Evolutionary conservation across 2,797 vertebrate genomes (phyloP).

Genomic region (Loris lydekkerianus): DNA sequence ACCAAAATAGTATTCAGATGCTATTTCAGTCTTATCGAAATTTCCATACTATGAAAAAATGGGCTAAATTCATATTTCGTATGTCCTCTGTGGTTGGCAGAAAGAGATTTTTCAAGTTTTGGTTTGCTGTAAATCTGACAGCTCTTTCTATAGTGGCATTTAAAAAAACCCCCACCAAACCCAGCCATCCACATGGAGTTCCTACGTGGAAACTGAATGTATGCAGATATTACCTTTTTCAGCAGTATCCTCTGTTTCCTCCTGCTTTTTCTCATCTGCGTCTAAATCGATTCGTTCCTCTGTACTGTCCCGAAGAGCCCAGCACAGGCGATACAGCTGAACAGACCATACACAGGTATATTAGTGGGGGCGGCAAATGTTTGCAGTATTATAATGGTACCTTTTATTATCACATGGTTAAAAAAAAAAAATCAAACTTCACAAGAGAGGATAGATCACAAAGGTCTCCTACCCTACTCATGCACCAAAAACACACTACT

Average conservation of each 20-base stretch:
- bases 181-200: background rate
- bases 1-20: background rate
- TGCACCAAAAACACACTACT: background rate
- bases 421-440: background rate
- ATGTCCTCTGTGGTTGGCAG: background rate
- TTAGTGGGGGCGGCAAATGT: background rate
- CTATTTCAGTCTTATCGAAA: background rate
- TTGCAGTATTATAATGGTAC: background rate
- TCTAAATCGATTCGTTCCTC: constrained; percentile 94
- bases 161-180: background rate
- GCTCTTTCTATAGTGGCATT: background rate
- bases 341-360: background rate
- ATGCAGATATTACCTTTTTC: constrained; percentile 81
- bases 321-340: constrained; percentile 95
- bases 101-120: background rate
- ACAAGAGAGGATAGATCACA: background rate
- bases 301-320: constrained; percentile 92
- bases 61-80: background rate
- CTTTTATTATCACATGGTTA: background rate
- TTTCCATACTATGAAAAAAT: background rate
- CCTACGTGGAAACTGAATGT: background rate
- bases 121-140: background rate
- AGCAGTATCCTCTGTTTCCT: constrained; percentile 79
- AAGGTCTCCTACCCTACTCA: background rate
- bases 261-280: constrained; percentile 86